Base-by-base conservation (phyloP, 2,888 invertebrate species). In the Dicranocentrus wangi region DNA sequence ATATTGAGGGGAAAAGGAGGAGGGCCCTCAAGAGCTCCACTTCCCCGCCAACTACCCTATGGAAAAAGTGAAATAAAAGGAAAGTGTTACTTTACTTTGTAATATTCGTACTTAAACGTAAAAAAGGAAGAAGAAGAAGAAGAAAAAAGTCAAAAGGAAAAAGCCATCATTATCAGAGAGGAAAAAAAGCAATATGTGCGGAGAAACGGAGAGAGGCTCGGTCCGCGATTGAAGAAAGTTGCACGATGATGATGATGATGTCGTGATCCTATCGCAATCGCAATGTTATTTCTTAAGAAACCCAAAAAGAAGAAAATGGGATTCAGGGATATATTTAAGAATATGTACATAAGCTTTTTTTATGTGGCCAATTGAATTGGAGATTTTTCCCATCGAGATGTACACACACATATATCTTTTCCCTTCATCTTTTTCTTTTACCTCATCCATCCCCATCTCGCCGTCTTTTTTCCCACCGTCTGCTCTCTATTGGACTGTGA, bases 311-410 rank as follows among this genome's bases (percentile, higher is more conserved):
- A 27, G 15, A 68, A 68, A 51, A 70, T 55, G 70, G 55, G 21
- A 55, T 70, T 55, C 63, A 25, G 28, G 25, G 5, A 32, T n/a
- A n/a, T n/a, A n/a, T n/a, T n/a, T n/a, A 39, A 39, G 19, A 39
- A 19, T 39, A 68, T 76, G 68, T 76, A 76, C 47, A 76, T 68
- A 76, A 76, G 58, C 69, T 63, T 63, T 70, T 71, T 70, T 71
- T 76, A 27, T 61, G 19, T 63, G 78, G 47, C 76, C 84, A 84
- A 84, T 84, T 84, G 84, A 84, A 83, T 84, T 84, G 83, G 80
- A 80, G 71, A 84, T 84, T 84, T 83, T 80, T 77, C 77, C 71
- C 78, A 83, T 78, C 78, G 77, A 77, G 78, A 70, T 66, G 55
- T 63, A 70, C 61, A 27, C 13, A 55, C 58, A 10, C 10, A 10